phyloP scores from a whole-genome alignment of 1,140 invertebrate species.

The Coboldia fuscipes region DNA sequence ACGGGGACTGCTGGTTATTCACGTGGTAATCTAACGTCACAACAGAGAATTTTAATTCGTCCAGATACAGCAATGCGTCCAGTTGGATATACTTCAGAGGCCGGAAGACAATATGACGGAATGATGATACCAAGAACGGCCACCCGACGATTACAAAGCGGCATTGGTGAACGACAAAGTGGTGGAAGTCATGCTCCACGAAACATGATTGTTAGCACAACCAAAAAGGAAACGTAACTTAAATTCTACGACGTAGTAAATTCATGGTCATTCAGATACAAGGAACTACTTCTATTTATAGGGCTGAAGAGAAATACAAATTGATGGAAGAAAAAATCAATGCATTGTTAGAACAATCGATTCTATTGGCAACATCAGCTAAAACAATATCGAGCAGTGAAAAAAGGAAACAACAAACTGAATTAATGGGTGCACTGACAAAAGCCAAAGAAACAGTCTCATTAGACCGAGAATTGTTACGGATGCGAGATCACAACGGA shows the following conservation, averaged over 20 bases:
- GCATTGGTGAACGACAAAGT: too few relatives aligned
- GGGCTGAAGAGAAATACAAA: slow-evolving; percentile 69
- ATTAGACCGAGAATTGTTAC: slow-evolving; percentile 73
- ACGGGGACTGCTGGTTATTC: too few relatives aligned
- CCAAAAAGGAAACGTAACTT: too few relatives aligned
- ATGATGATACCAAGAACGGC: slow-evolving; percentile 36
- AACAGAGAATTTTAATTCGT: too few relatives aligned
- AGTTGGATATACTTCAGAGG: slow-evolving; percentile 74
- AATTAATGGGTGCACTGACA: slow-evolving; percentile 38
- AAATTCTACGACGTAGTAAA: too few relatives aligned
- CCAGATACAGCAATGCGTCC: slow-evolving; percentile 92
- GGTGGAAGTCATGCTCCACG: too few relatives aligned
- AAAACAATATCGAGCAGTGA: slow-evolving; percentile 6
- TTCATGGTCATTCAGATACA: too few relatives aligned
- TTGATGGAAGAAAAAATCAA: slow-evolving; percentile 62
- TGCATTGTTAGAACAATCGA: slow-evolving; percentile 66
- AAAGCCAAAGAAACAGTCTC: slow-evolving; percentile 92
- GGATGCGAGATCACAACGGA: slow-evolving; percentile 74
- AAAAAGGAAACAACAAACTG: slow-evolving; percentile 8
- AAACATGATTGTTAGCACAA: too few relatives aligned
- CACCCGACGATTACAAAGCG: too few relatives aligned
- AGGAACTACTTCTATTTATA: too few relatives aligned
- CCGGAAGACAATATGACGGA: slow-evolving; percentile 50
- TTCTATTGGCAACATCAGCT: slow-evolving; percentile 28
- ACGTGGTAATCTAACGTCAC: too few relatives aligned